Conservation (phyloP, 92 coral and sea anemone species). For the Epizoanthus fatuus region DNA sequence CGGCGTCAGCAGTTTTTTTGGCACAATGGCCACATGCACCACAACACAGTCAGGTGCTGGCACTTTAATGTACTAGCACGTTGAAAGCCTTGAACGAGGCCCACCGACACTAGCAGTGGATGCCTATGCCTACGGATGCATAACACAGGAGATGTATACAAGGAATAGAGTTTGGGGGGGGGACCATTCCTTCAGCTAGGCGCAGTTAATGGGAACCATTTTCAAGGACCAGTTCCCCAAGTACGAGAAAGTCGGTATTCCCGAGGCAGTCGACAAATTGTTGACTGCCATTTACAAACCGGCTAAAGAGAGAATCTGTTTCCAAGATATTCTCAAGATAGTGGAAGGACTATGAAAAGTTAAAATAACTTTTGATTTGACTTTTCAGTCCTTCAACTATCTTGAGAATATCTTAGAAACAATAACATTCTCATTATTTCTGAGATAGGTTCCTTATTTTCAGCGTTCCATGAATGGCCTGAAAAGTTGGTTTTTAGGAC, state of each 20-base stretch:
- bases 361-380: too few relatives aligned
- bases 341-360: background rate
- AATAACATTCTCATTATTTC: too few relatives aligned
- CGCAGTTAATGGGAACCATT: background rate
- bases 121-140: conserved; percentile 28
- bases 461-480: too few relatives aligned
- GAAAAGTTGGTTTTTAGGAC: too few relatives aligned
- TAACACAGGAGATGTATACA: conserved; percentile 15
- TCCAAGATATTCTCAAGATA: background rate
- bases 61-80: conserved; percentile 21
- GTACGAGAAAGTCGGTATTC: background rate
- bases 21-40: conserved; percentile 22
- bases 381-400: background rate
- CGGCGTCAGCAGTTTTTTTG: conserved; percentile 28
- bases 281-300: background rate
- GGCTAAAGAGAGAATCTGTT: background rate
- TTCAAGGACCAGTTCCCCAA: conserved; percentile 10
- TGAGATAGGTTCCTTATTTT: too few relatives aligned
- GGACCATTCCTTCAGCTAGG: background rate
- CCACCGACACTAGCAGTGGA: conserved; percentile 17
- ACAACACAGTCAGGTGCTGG: conserved; percentile 15
- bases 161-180: conserved; percentile 34
- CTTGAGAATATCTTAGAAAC: background rate
- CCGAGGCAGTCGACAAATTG: background rate
- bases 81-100: conserved; percentile 6